Evolutionary conservation across 2,797 vertebrate species (phyloP), one percentile per base, ranked within the genome.

Genomic region (Mastacembelus armatus): DNA sequence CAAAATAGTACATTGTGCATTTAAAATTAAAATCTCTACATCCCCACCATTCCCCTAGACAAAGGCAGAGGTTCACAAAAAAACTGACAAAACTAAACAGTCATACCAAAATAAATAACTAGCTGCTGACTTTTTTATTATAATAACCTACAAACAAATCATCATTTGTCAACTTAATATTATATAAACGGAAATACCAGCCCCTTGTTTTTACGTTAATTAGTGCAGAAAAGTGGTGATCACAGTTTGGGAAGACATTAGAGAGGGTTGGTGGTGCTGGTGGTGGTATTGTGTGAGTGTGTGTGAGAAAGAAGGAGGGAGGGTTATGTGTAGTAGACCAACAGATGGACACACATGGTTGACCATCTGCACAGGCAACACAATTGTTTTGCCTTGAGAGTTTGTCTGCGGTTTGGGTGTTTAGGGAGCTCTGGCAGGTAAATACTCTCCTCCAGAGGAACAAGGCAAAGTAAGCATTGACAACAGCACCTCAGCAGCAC

Each of bases 201-300:
- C 40, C 7, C 19, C 35, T 66, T 45, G 1, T n/a, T 68, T 9
- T 12, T 7, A 55, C 39, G 71, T 22, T 63, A 62, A 65, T 65
- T 58, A 83, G 79, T 80, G 87, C 83, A 85, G 74, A 89, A 67
- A 69, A 50, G 65, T 81, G 48, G 49, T 68, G 24, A 62, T 83
- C 61, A 72, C 74, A 73, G 78, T 83, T 83, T 77, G 79, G 90
- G 87, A 91, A 91, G 90, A 90, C 89, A 74, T 77, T 30, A 12
- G 38, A 64, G 59, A 71, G 44, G 43, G 36, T 21, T 49, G 61
- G 38, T 16, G 70, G 35, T 72, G 72, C 40, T 73, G 56, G 42
- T 68, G 71, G 40, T 38, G 32, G 42, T 12, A 48, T 9, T 18
- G 35, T 54, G 40, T 14, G 1, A 43, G 14, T 2, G 15, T 26